Base-by-base conservation (phyloP, 2,797 vertebrate genomes). In the Staurois parvus region DNA sequence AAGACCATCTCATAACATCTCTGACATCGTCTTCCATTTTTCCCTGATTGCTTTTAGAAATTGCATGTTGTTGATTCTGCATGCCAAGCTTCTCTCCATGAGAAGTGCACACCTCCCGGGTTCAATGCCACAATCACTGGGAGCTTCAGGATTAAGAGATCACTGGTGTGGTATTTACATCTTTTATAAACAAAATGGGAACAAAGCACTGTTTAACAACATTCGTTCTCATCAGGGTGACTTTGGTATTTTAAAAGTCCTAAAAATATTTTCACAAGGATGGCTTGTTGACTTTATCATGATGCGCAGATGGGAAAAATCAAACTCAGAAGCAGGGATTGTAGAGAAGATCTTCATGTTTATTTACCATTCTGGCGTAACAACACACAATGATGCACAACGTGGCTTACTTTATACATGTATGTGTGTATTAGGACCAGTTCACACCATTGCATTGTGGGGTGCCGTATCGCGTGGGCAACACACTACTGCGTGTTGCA, bases 161-260 rank as follows among this genome's bases (percentile, higher is more conserved):
- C 77, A 72, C 72, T 86, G 72, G 83, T 67, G 28, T 84, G 70
- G 64, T 59, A 72, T 0, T 0, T 75, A 88, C 70, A 42, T 81
- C 42, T 79, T 76, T 89, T 83, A 72, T 64, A 82, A 88, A 85
- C 40, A 81, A 30, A 86, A 77, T 70, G 82, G 79, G 78, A 87
- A 81, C 86, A 88, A 24, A 17, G 67, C 62, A 9, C 3, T 37
- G 68, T 72, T 85, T 81, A 81, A 82, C 26, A 76, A 73, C 48
- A 77, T 52, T 87, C 62, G 81, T 77, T 84, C 73, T 72, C 28
- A 29, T 87, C 84, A 79, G 87, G 76, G 84, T 69, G 72, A 85
- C 83, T 32, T 82, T 52, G 15, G 32, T 45, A 66, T 87, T 89
- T 89, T 89, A 89, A 87, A 86, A 88, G 32, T 62, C 79, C 76